A percentile compares a stretch with the other conserved stretches of the same genome.
phyloP scores from a whole-genome alignment of 2,113 vertebrate genomes.

The Psittacula cyanocephala region DNA sequence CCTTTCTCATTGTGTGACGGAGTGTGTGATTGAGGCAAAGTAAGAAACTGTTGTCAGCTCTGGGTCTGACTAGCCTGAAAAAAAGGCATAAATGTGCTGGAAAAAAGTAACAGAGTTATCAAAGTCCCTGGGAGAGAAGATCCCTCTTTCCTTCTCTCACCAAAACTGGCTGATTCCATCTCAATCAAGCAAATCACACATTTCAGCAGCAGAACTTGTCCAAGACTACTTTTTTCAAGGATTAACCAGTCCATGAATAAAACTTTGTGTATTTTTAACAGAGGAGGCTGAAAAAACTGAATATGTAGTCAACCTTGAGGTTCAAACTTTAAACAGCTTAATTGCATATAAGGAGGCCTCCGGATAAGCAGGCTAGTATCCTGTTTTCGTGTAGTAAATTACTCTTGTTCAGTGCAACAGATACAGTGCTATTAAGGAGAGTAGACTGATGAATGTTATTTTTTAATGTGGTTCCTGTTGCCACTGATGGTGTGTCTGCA shows the following conservation, averaged over 20 bases:
- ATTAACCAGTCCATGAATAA: not conserved
- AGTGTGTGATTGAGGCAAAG: not conserved
- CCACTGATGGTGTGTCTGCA: not conserved
- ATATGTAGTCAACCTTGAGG: not conserved
- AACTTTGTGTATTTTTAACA: not conserved
- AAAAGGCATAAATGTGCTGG: not conserved
- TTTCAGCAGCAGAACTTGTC: not conserved
- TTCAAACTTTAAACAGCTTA: not conserved
- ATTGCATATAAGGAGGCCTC: not conserved
- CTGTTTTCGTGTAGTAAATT: not conserved
- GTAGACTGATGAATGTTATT: not conserved
- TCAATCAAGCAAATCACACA: not conserved
- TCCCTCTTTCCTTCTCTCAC: not conserved
- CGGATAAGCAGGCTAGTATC: not conserved
- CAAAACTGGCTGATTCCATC: not conserved
- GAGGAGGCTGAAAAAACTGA: not conserved
- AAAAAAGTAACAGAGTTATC: not conserved
- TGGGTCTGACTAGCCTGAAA: not conserved
- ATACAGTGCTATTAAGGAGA: not conserved
- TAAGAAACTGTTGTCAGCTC: not conserved
- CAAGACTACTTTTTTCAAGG: not conserved
- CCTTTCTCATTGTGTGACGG: not conserved
- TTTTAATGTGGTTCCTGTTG: not conserved
- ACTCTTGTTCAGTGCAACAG: not conserved
- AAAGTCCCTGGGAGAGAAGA: not conserved